A percentile compares a stretch with the other conserved stretches of the same genome.
Evolutionary conservation across 2,797 vertebrate species (phyloP).

Genomic region (Sebastes matsubarae): DNA sequence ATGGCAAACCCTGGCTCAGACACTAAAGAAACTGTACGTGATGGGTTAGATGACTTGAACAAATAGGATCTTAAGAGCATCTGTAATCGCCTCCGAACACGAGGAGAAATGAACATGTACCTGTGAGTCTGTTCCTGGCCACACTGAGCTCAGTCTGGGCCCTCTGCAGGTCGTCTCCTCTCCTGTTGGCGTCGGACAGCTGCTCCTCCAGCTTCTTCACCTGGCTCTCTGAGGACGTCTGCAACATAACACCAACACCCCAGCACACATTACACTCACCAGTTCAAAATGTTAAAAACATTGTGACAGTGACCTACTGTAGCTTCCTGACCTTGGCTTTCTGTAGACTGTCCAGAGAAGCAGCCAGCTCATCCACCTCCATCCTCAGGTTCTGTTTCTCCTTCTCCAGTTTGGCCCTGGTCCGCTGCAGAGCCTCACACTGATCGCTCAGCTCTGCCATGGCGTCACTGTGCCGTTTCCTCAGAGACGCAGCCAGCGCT

Average conservation of each 20-base stretch:
- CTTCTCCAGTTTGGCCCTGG: constrained; percentile 84
- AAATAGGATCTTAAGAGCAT: neutral
- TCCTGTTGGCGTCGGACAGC: constrained; percentile 79
- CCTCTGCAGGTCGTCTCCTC: constrained; percentile 85
- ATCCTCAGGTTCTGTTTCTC: constrained; percentile 85
- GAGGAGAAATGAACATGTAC: constrained; percentile 16
- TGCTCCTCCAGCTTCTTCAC: constrained; percentile 85
- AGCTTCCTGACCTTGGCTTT: constrained; percentile 80
- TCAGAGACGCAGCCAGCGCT: constrained; percentile 69
- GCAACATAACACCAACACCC: constrained; percentile 9
- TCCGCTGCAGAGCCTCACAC: constrained; percentile 83
- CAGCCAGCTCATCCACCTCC: constrained; percentile 83
- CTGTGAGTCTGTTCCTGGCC: constrained; percentile 83
- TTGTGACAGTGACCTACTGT: neutral
- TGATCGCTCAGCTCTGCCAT: constrained; percentile 83
- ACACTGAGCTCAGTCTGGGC: constrained; percentile 78
- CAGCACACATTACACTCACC: neutral
- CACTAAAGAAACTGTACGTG: neutral
- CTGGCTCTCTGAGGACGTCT: constrained; percentile 82
- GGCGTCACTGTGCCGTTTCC: constrained; percentile 79
- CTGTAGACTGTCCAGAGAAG: constrained; percentile 81
- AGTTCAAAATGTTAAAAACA: neutral
- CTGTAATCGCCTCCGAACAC: neutral
- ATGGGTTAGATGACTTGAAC: neutral
- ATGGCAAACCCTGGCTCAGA: neutral